phyloP scores from a whole-genome alignment of 2,888 invertebrate genomes.

The Napeogenes inachia region DNA sequence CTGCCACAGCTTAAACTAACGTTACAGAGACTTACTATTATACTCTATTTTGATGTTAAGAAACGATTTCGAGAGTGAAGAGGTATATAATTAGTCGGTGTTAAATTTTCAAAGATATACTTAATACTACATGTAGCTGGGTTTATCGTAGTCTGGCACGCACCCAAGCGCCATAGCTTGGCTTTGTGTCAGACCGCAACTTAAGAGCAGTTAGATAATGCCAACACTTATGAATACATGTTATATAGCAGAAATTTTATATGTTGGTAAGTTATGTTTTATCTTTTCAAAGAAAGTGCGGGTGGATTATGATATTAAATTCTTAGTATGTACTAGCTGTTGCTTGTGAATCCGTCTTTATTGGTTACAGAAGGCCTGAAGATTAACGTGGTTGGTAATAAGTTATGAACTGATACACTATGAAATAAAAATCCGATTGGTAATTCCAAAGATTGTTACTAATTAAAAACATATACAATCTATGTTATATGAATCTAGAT shows the following conservation, averaged over 20 bases:
- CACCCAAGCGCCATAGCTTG: conserved; percentile 36
- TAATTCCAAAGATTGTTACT: too few relatives aligned
- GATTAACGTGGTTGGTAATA: too few relatives aligned
- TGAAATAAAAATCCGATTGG: too few relatives aligned
- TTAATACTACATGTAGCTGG: conserved; percentile 42
- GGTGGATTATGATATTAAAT: too few relatives aligned
- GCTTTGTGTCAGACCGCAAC: conserved; percentile 45
- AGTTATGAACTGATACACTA: too few relatives aligned
- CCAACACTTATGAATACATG: conserved; percentile 35
- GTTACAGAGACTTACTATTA: neutral
- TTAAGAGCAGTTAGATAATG: conserved; percentile 47
- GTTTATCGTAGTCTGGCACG: conserved; percentile 39
- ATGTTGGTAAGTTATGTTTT: conserved; percentile 1
- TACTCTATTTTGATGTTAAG: too few relatives aligned
- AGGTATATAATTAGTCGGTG: conserved; percentile 19
- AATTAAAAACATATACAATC: too few relatives aligned
- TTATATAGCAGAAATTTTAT: conserved; percentile 5
- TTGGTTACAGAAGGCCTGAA: too few relatives aligned
- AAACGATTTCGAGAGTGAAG: too few relatives aligned
- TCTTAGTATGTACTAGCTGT: too few relatives aligned
- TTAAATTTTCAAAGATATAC: conserved; percentile 44
- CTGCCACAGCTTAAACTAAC: neutral
- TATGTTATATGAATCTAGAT: too few relatives aligned
- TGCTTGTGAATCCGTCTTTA: too few relatives aligned
- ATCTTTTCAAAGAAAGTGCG: neutral